Evolutionary conservation across 2,888 invertebrate species (phyloP).

Genomic region (Ganaspis brasiliensis): DNA sequence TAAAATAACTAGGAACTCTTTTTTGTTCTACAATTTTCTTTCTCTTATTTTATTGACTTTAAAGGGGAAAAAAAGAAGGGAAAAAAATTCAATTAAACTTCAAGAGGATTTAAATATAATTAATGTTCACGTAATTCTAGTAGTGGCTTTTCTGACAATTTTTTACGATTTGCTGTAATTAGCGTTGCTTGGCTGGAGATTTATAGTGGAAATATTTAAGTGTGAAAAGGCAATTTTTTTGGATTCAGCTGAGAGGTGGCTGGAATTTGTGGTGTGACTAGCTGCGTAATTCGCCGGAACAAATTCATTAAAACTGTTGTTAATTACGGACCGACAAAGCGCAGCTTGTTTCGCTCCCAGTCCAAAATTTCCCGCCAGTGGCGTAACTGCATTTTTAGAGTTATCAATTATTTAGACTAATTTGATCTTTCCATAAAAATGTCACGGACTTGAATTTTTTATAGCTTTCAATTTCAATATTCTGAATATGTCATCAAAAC

Average conservation of each 20-base stretch:
- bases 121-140: neutral
- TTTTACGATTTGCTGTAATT: slow-evolving; percentile 13
- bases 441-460: neutral
- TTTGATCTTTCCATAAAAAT: neutral
- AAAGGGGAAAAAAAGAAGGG: neutral
- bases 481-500: too few relatives aligned
- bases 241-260: slow-evolving; percentile 5
- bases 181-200: neutral
- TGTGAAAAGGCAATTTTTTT: slow-evolving; percentile 7
- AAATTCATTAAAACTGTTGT: slow-evolving; percentile 57
- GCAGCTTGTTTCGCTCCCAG: slow-evolving; percentile 48
- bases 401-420: slow-evolving; percentile 14
- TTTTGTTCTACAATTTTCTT: too few relatives aligned
- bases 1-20: neutral
- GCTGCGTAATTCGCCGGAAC: slow-evolving; percentile 56
- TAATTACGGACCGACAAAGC: slow-evolving; percentile 56
- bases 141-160: neutral
- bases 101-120: neutral
- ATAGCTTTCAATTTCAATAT: too few relatives aligned
- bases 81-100: neutral
- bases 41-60: neutral
- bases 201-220: slow-evolving; percentile 1
- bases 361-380: neutral
- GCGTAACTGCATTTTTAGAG: slow-evolving; percentile 9
- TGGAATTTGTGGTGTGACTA: slow-evolving; percentile 23